Evolutionary conservation across 2,797 vertebrate species (phyloP).

Genomic region (Lacerta bilineata): DNA sequence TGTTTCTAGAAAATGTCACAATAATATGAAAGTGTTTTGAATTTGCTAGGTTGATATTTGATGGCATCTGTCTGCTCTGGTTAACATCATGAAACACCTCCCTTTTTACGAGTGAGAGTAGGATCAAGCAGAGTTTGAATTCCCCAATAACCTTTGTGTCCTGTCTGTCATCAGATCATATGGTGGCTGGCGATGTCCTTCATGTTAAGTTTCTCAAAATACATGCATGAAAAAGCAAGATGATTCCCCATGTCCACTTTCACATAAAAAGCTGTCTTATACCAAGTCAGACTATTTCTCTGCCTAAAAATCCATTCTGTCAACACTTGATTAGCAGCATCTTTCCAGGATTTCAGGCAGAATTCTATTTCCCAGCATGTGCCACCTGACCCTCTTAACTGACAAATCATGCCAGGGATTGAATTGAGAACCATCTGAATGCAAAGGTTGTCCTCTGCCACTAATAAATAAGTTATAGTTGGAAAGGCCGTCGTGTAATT

Average conservation of each 20-base stretch:
- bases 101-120: not conserved
- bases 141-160: too few relatives aligned
- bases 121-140: not conserved
- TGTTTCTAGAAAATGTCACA: not conserved
- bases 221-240: not conserved
- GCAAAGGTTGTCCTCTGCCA: not conserved
- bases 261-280: not conserved
- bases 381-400: not conserved
- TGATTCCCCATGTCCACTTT: not conserved
- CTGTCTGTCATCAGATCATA: not conserved
- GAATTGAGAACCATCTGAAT: not conserved
- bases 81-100: not conserved
- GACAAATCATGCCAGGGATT: not conserved
- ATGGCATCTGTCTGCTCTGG: not conserved
- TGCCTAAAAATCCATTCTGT: not conserved
- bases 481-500: not conserved
- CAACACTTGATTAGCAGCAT: not conserved
- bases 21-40: not conserved
- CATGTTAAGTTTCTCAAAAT: not conserved
- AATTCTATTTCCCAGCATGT: not conserved
- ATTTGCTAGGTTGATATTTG: not conserved
- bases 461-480: not conserved
- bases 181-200: not conserved
- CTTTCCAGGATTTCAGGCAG: not conserved
- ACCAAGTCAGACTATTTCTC: not conserved